phyloP scores from a whole-genome alignment of 2,888 invertebrate genomes.

The Schrankia costaestrigalis region DNA sequence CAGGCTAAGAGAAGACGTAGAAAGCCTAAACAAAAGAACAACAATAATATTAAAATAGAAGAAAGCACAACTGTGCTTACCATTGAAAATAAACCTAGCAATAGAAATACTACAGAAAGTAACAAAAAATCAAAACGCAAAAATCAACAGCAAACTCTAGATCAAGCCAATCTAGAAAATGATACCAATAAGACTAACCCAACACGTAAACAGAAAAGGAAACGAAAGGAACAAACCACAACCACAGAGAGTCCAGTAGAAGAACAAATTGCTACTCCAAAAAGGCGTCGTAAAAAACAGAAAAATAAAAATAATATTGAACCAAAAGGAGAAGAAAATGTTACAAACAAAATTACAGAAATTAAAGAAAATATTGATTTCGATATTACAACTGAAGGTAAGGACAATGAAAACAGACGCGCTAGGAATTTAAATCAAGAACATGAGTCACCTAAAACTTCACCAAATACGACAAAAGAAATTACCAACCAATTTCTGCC shows the following conservation, averaged over 20 bases:
- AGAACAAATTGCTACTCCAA: slow-evolving; percentile 7
- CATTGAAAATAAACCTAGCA: not conserved
- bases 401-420: slow-evolving; percentile 17
- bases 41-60: not conserved
- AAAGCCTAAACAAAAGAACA: slow-evolving; percentile 13
- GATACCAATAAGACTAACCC: not conserved
- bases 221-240: slow-evolving; percentile 6
- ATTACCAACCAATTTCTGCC: slow-evolving; percentile 12
- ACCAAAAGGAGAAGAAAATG: slow-evolving; percentile 7
- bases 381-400: slow-evolving; percentile 14
- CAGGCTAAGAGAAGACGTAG: slow-evolving; percentile 10
- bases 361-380: slow-evolving; percentile 16
- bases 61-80: not conserved
- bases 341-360: slow-evolving; percentile 12
- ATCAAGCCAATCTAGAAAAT: not conserved
- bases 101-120: slow-evolving; percentile 1
- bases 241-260: not conserved
- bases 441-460: slow-evolving; percentile 13
- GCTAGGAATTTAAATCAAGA: slow-evolving; percentile 21
- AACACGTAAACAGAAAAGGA: slow-evolving; percentile 6
- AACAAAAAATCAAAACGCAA: not conserved
- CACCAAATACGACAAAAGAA: slow-evolving; percentile 20
- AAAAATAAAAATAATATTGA: slow-evolving; percentile 3
- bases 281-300: slow-evolving; percentile 11
- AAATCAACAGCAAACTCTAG: not conserved